Base-by-base conservation (phyloP, 2,113 vertebrate species). In the Hemiprocne comata region DNA sequence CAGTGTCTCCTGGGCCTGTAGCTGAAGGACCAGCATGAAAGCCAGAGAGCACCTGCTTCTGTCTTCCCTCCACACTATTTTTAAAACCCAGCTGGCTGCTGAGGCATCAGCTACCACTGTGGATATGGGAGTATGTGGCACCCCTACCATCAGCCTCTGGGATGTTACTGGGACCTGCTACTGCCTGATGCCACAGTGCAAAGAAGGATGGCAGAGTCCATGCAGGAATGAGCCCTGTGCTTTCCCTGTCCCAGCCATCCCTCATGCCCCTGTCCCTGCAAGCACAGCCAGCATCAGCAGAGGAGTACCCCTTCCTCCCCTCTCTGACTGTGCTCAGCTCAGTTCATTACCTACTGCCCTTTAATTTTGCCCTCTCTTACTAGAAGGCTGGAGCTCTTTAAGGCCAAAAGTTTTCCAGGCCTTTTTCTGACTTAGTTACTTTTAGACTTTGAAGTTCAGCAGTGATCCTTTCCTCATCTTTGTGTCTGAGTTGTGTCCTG, bases 161-260 rank as follows among this genome's bases (percentile, higher is more conserved):
- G 46, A 34, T n/a, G 16, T 54, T 26, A 17, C 36, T 72, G 40
- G 48, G 42, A 24, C 38, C 80, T 82, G 29, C 13, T 74, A 26
- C 71, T 78, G 46, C 40, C 29, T 36, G 23, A 23, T 25, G 57
- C 5, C 17, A n/a, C 3, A 2, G 50, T 33, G 42, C 18, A 58
- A 64, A 55, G 19, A 48, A 4, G 72, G 48, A 26, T 66, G 26
- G 34, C 34, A 85, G 61, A 74, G 4, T 16, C 34, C 1, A 0
- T 1, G 1, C 20, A 33, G 40, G 13, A 48, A 38, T 71, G 11
- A 90, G 13, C 28, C 10, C 0, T 0, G 24, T 18, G 34, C 54
- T 73, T 18, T 29, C 11, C 17, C 44, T 34, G 36, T 54, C 48
- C 42, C 53, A 54, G 21, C 13, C 38, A 50, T 8, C 6, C 54